Base-by-base conservation (phyloP, 2,797 vertebrate genomes). In the Paramormyrops hopkinsi region DNA sequence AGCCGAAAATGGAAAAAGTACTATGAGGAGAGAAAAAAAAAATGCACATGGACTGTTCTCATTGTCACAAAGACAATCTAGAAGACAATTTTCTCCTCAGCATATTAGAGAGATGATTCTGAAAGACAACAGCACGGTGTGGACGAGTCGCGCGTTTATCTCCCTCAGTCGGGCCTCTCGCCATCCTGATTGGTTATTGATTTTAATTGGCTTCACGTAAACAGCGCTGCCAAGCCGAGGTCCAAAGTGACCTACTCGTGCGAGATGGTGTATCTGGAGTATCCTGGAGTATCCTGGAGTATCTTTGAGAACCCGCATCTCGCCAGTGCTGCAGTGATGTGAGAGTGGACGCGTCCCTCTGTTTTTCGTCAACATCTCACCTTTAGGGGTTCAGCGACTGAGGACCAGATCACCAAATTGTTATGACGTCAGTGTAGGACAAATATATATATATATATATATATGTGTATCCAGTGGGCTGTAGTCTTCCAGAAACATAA, bases 151-250 rank as follows among this genome's bases (percentile, higher is more conserved):
- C 4, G 4, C 44, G 62, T 56, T 3, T 33, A 41, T 79, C 85
- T 79, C 89, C 89, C 12, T 37, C 19, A 17, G 83, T 73, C 83
- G 22, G 83, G 50, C 48, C 48, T 5, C 17, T 59, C 33, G 50
- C 33, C 65, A 12, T 51, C 69, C n/a, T 87, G 89, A 89, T 87
- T 76, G 84, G 62, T 87, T 89, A 89, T 87, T 87, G 89, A 89
- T 89, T 89, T 89, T 87, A 89, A 87, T 87, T 89, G 89, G 85
- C 65, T 37, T 48, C 89, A 87, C 62, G 69, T 89, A 86, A 85
- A 89, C 69, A 19, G 83, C 41, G 29, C 56, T 56, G 54, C 37
- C 33, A 44, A 9, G 37, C 56, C 0, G n/a, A 33, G 53, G 53
- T 54, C 19, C 22, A 50, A 50, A 29, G 19, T 69, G 22, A 86